These are phyloP conservation scores for Vanessa cardui DNA, from an alignment of 2,888 invertebrate species.

Conservation along the genomic window DNA sequence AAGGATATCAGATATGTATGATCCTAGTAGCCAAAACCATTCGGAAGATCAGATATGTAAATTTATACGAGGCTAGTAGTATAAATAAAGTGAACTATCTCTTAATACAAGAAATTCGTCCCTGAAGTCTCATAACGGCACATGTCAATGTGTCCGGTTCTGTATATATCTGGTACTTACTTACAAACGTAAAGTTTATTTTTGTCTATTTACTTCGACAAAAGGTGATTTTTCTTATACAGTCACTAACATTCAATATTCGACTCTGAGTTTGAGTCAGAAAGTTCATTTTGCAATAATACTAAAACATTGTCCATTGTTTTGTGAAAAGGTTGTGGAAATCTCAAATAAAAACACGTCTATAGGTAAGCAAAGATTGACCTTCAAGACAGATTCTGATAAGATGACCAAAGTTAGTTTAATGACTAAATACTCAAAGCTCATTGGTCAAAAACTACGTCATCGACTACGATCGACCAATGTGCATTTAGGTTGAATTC, in stretches of 20 bases:
- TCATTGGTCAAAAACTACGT: too few species aligned
- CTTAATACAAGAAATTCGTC: neutral
- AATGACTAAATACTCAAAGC: too few species aligned
- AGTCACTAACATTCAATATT: neutral
- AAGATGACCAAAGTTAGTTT: too few species aligned
- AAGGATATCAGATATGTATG: too few species aligned
- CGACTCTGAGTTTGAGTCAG: neutral
- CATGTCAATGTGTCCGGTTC: constrained; percentile 36
- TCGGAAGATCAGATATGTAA: too few species aligned
- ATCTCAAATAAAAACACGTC: neutral
- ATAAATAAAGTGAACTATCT: neutral
- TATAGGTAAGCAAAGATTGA: neutral
- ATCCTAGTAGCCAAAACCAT: too few species aligned
- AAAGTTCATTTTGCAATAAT: neutral
- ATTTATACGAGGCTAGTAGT: too few species aligned
- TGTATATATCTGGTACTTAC: constrained; percentile 33
- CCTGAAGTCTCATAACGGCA: constrained; percentile 30
- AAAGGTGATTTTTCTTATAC: constrained; percentile 30
- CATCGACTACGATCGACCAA: too few species aligned
- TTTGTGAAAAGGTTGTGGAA: neutral
- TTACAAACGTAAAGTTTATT: constrained; percentile 29
- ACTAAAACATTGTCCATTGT: neutral
- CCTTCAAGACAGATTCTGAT: neutral
- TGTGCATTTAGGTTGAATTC: too few species aligned
- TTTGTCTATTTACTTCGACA: constrained; percentile 34